Base-by-base conservation (phyloP, 1,140 invertebrate species). In the Atopsyche davidsoni region DNA sequence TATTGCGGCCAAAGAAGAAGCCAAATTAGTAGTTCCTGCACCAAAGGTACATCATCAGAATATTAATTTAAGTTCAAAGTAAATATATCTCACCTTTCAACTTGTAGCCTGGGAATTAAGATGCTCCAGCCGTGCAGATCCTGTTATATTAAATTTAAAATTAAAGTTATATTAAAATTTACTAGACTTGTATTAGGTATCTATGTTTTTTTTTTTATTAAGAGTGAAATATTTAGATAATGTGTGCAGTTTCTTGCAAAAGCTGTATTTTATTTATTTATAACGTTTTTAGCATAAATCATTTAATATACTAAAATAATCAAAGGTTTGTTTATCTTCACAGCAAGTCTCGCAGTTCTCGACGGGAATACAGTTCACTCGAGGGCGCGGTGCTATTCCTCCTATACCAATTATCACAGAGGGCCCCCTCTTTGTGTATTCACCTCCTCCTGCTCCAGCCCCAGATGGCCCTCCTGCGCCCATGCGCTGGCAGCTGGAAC, bases 331-430 rank as follows among this genome's bases (percentile, higher is more conserved):
- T 51, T 40, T 31, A 39, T 14, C 32, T 61, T 62, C 18, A 9
- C 57, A 74, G 70, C 67, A 68, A 23, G 83, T n/a, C n/a, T n/a
- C 80, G 2, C 83, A 89, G 57, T 91, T 92, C 65, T 90, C 88
- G 28, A 82, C 82, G 14, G 87, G 88, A 22, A 84, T 91, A 3
- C 85, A 88, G 62, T 87, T 90, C 68, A 67, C 67, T 0, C 51
- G 67, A 44, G 65, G 67, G 4, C 57, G 62, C 2, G 61, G 62
- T 1, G 76, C 79, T 1, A 75, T 77, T 42, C 64, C 86, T 21
- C 76, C 84, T 2, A 64, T 91, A 4, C 84, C 84, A 0, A 79
- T 84, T 59, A 70, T 80, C 3, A 32, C 36, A n/a, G 85, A 90
- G 60, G 85, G 82, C 4, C 83, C 87, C 1, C 61, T 83, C 0